phyloP scores from a whole-genome alignment of 2,888 invertebrate species.

The Blastobasis adustella region DNA sequence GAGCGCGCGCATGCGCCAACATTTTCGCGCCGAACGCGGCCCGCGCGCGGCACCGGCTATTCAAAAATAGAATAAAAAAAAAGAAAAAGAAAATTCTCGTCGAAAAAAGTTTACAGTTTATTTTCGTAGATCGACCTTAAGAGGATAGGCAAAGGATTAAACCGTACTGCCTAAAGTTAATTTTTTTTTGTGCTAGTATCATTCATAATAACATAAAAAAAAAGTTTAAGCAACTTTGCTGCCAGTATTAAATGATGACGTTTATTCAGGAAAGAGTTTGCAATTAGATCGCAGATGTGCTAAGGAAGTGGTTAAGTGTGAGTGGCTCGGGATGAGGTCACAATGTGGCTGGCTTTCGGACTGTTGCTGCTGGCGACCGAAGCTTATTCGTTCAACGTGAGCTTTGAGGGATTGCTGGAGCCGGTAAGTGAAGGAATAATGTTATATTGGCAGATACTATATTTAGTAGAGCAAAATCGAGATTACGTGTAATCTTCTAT shows the following conservation, averaged over 20 bases:
- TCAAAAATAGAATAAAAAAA: constrained; percentile 16
- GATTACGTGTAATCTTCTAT: no score
- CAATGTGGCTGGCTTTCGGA: constrained; percentile 54
- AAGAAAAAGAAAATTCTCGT: neutral
- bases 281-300: no score
- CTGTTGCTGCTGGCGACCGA: constrained; percentile 50
- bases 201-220: no score
- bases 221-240: no score
- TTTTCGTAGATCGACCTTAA: no score
- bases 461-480: constrained; percentile 12
- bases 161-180: no score
- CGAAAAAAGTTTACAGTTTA: no score
- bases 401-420: constrained; percentile 16
- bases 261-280: no score
- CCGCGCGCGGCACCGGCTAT: constrained; percentile 40
- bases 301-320: constrained; percentile 17
- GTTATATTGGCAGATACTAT: neutral
- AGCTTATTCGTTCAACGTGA: constrained; percentile 44
- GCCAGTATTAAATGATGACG: no score
- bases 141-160: no score
- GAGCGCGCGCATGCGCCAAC: constrained; percentile 50
- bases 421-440: neutral
- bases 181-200: neutral
- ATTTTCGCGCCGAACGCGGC: constrained; percentile 64
- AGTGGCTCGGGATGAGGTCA: constrained; percentile 48